Evolutionary conservation across 2,113 vertebrate species (phyloP).

Genomic region (Centropus unirufus): DNA sequence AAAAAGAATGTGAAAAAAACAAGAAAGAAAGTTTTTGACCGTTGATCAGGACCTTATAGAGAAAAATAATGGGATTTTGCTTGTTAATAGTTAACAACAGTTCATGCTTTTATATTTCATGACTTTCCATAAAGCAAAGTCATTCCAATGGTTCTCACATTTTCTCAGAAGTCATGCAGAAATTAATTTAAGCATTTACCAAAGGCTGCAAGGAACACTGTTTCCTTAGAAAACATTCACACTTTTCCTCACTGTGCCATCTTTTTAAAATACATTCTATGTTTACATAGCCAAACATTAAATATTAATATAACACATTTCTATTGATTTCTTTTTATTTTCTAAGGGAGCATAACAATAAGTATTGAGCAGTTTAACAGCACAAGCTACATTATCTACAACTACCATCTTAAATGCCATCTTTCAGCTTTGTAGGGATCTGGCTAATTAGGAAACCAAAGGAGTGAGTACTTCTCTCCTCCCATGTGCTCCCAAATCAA

Average conservation of each 20-base stretch:
- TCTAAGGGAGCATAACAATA: background rate
- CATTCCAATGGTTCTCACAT: conserved; percentile 58
- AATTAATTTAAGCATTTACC: conserved; percentile 32
- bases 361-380: conserved; percentile 1
- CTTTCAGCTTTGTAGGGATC: background rate
- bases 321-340: conserved; percentile 28
- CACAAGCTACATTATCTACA: background rate
- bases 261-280: background rate
- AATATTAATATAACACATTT: conserved; percentile 48
- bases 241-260: background rate
- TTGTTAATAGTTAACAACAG: conserved; percentile 43
- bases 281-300: conserved; percentile 23
- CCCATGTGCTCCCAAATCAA: background rate
- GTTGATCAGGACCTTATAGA: conserved; percentile 47
- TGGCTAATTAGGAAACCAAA: background rate
- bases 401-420: background rate
- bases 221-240: conserved; percentile 32
- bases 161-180: conserved; percentile 31
- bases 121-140: conserved; percentile 26
- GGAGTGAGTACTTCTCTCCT: background rate
- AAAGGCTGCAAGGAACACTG: background rate
- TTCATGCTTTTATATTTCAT: conserved; percentile 21
- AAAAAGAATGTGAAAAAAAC: conserved; percentile 51
- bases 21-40: background rate
- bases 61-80: conserved; percentile 31